Evolutionary conservation across 2,888 invertebrate species (phyloP).

Genomic region (Sarcophaga subvicina): DNA sequence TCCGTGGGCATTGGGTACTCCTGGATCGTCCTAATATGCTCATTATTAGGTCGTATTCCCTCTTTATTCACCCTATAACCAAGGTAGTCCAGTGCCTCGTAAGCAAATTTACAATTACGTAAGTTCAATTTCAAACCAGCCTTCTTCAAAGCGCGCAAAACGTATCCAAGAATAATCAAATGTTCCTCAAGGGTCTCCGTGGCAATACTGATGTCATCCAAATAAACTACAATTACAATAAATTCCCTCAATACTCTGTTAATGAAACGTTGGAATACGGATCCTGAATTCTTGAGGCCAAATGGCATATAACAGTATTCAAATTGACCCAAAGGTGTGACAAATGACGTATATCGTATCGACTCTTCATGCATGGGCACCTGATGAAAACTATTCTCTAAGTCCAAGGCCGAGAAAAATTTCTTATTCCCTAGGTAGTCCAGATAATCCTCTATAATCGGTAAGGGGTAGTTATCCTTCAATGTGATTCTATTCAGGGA

Average conservation of each 20-base stretch:
- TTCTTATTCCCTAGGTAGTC: not conserved
- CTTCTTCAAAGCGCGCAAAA: not conserved
- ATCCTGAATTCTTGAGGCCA: not conserved
- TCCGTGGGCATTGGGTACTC: conserved; percentile 3
- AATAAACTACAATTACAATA: not conserved
- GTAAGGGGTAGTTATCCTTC: too few relatives aligned
- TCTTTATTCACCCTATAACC: conserved; percentile 19
- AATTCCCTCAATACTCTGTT: not conserved
- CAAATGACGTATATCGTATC: too few relatives aligned
- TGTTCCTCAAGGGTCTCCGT: conserved; percentile 9
- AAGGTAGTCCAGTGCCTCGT: conserved; percentile 5
- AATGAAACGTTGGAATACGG: not conserved
- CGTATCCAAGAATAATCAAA: not conserved
- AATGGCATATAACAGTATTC: too few relatives aligned
- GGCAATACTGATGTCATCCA: not conserved
- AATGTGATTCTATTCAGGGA: too few relatives aligned
- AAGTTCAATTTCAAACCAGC: conserved; percentile 1
- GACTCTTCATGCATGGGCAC: too few relatives aligned
- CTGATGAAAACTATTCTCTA: too few relatives aligned
- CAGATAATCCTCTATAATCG: not conserved
- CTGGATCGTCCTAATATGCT: conserved; percentile 8
- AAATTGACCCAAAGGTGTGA: too few relatives aligned
- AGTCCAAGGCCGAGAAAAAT: not conserved
- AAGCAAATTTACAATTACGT: conserved; percentile 29
- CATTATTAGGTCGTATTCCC: conserved; percentile 24